Percentiles rank a stretch among this genome's conserved stretches.
Conservation (phyloP, 2,888 invertebrate genomes). For the Notocelia uddmanniana region DNA sequence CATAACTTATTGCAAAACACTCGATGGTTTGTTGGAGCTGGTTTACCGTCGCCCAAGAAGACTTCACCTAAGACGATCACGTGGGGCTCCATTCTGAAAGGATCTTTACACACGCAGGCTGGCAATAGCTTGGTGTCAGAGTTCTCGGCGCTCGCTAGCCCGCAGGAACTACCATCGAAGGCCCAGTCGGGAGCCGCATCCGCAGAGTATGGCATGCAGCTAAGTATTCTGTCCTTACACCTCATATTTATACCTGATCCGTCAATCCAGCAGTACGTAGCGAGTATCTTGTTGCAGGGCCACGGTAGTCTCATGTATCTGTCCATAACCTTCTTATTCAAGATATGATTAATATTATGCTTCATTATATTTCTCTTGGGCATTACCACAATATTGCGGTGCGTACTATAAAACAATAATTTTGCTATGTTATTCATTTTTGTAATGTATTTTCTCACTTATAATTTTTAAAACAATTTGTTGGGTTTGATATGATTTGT, state of each 20-base stretch:
- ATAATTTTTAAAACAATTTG: slow-evolving; percentile 10
- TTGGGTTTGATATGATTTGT: background rate
- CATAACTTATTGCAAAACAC: slow-evolving; percentile 89
- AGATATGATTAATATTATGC: slow-evolving; percentile 77
- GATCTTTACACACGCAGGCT: slow-evolving; percentile 95
- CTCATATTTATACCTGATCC: slow-evolving; percentile 90
- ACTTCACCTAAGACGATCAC: slow-evolving; percentile 95
- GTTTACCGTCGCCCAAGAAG: slow-evolving; percentile 89
- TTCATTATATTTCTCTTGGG: slow-evolving; percentile 64
- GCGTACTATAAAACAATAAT: background rate
- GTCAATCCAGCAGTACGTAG: slow-evolving; percentile 92
- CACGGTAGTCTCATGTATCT: slow-evolving; percentile 85
- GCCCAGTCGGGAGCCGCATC: slow-evolving; percentile 91
- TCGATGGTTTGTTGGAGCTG: slow-evolving; percentile 91
- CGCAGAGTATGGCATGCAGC: slow-evolving; percentile 86
- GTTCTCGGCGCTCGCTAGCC: slow-evolving; percentile 92
- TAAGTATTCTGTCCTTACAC: slow-evolving; percentile 88
- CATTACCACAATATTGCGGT: background rate
- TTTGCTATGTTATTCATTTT: slow-evolving; percentile 25
- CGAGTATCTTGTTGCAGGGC: slow-evolving; percentile 87
- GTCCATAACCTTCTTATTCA: slow-evolving; percentile 80
- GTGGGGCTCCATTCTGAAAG: slow-evolving; percentile 95
- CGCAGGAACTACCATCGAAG: slow-evolving; percentile 96
- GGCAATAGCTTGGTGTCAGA: slow-evolving; percentile 96
- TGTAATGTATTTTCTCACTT: background rate